Percentiles rank a stretch among this genome's conserved stretches.
These are phyloP conservation scores for Agrotis exclamationis DNA, from an alignment of 2,888 invertebrate species.

Conservation along the genomic window DNA sequence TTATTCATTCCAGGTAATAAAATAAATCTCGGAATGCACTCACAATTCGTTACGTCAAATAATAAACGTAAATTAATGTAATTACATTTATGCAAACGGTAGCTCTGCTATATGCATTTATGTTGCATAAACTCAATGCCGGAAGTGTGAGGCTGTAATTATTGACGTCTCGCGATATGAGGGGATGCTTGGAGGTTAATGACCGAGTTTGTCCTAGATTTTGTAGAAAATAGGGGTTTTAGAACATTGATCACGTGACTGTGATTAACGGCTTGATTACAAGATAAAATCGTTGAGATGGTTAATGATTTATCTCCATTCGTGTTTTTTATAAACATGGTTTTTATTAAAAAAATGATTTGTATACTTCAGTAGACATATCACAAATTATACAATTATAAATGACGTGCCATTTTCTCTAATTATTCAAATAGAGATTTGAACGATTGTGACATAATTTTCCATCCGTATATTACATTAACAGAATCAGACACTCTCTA, in stretches of 20 bases:
- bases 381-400: background rate
- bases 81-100: conserved; percentile 72
- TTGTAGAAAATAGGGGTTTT: conserved; percentile 28
- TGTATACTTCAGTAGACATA: background rate
- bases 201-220: conserved; percentile 20
- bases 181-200: conserved; percentile 30
- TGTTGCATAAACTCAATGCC: conserved; percentile 68
- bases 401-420: too few species aligned
- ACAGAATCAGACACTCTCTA: conserved; percentile 17
- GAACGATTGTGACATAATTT: background rate
- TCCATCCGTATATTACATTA: conserved; percentile 4
- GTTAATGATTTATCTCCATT: background rate
- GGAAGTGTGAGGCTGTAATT: conserved; percentile 62
- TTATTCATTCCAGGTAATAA: conserved; percentile 9
- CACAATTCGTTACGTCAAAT: conserved; percentile 57
- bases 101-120: conserved; percentile 67
- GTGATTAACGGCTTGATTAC: background rate
- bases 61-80: conserved; percentile 62
- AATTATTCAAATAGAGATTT: background rate
- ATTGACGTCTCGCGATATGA: conserved; percentile 34
- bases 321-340: background rate
- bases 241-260: conserved; percentile 9
- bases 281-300: background rate
- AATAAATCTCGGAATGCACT: conserved; percentile 34
- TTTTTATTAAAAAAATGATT: background rate